A percentile compares a stretch with the other conserved stretches of the same genome.
These are phyloP conservation scores for Chunga burmeisteri DNA, from an alignment of 2,113 vertebrate species.

Conservation along the genomic window DNA sequence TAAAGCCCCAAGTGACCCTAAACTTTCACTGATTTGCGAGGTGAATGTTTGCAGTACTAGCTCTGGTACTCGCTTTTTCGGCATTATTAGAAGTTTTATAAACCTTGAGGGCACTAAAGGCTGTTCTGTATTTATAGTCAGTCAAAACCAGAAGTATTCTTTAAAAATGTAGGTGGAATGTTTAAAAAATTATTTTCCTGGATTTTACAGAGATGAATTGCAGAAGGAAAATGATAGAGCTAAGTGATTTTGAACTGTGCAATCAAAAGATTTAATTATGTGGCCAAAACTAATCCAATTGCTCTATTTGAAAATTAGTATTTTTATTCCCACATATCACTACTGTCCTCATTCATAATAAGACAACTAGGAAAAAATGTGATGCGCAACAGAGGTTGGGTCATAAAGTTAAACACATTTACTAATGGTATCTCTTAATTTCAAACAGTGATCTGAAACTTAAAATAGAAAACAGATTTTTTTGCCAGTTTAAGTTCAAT, in stretches of 20 bases:
- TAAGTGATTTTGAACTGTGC: background rate
- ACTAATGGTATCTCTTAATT: background rate
- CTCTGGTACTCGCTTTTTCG: background rate
- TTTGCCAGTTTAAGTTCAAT: background rate
- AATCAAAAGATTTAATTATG: background rate
- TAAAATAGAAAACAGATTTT: background rate
- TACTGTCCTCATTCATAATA: background rate
- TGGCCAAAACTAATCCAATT: background rate
- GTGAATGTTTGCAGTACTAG: background rate
- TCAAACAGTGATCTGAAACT: background rate
- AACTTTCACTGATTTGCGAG: background rate
- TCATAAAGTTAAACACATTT: background rate
- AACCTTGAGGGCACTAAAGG: background rate
- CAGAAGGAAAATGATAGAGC: background rate
- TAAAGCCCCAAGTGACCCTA: background rate
- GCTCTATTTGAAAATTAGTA: background rate
- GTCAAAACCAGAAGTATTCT: slow-evolving; percentile 7
- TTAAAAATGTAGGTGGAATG: background rate
- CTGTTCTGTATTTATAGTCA: background rate
- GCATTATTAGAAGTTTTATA: background rate
- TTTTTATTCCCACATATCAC: background rate
- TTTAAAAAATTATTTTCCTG: background rate
- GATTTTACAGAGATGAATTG: background rate
- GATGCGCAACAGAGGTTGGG: accelerated
- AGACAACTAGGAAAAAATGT: background rate